Base-by-base conservation (phyloP, 92 coral and sea anemone species). In the Zoanthus sansibaricus region DNA sequence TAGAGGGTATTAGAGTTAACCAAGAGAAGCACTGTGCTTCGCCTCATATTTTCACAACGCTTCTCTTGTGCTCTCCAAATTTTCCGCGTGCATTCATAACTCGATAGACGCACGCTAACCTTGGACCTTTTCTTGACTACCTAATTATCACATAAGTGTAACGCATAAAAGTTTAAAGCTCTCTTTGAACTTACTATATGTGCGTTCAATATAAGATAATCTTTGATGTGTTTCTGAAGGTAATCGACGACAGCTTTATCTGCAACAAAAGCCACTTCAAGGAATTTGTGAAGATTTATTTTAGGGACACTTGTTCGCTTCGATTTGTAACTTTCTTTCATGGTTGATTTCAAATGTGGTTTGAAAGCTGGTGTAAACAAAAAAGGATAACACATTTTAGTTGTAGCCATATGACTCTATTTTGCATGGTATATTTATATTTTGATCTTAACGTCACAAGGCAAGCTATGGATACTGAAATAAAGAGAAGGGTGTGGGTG, bases 231-330 rank as follows among this genome's bases (percentile, higher is more conserved):
- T 21, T 72, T 31, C 1, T n/a, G 1, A 16, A 31, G 17, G n/a
- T 9, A 4, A 8, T 21, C 20, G 42, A 75, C 9, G 61, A 75
- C 79, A 7, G 9, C 49, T 48, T 75, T 49, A 51, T 75, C 79
- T 9, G 79, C 79, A 25, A 75, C 62, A 49, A 75, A 75, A 48
- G 79, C 79, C 79, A 75, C 20, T n/a, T 75, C 79, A 59, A 75
- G 21, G 79, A 9, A 75, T 48, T 75, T 75, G 16, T 75, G 37
- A 33, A 20, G 45, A 9, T 62, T 62, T 16, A 20, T 17, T 15
- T 62, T 16, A 13, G 18, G 25, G 4, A 33, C 42, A 69, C 31
- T 14, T 14, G 5, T 17, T 69, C 31, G 5, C 46, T 69, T 69
- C 74, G 79, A 48, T 48, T 51, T 16, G 42, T 75, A 59, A 48